A percentile compares a stretch with the other conserved stretches of the same genome.
These are phyloP conservation scores for Phasianus colchicus DNA, from an alignment of 2,113 vertebrate species.

Conservation along the genomic window DNA sequence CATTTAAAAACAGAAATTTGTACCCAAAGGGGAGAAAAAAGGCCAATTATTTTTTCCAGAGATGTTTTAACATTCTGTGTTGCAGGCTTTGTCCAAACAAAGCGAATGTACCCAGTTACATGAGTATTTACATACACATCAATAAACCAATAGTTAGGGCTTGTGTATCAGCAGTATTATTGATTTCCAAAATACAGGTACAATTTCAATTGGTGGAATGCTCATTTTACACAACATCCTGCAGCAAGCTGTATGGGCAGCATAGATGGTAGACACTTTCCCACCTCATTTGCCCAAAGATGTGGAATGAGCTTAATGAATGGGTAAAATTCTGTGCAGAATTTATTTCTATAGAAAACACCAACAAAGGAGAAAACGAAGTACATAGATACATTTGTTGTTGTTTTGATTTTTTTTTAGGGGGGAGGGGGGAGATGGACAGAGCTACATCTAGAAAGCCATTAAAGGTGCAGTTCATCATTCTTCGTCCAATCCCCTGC, in stretches of 20 bases:
- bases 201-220: background rate
- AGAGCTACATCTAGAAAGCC: background rate
- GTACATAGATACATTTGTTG: background rate
- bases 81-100: conserved; percentile 11
- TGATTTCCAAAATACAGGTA: conserved; percentile 37
- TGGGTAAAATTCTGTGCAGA: background rate
- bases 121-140: background rate
- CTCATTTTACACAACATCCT: background rate
- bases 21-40: conserved; percentile 54
- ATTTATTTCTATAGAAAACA: background rate
- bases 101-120: background rate
- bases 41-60: conserved; percentile 57
- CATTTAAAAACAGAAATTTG: conserved; percentile 52
- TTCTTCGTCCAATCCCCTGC: background rate
- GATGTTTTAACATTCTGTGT: conserved; percentile 21
- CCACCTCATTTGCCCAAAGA: background rate
- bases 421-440: background rate
- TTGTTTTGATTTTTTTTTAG: background rate
- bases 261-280: background rate
- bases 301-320: background rate
- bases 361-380: background rate
- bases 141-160: background rate
- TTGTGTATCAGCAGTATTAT: background rate
- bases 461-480: background rate
- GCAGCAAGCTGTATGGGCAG: background rate